Evolutionary conservation across 92 coral and sea anemone species (phyloP), one percentile per base, ranked within the genome.

Genomic region (Palythoa grandiflora): DNA sequence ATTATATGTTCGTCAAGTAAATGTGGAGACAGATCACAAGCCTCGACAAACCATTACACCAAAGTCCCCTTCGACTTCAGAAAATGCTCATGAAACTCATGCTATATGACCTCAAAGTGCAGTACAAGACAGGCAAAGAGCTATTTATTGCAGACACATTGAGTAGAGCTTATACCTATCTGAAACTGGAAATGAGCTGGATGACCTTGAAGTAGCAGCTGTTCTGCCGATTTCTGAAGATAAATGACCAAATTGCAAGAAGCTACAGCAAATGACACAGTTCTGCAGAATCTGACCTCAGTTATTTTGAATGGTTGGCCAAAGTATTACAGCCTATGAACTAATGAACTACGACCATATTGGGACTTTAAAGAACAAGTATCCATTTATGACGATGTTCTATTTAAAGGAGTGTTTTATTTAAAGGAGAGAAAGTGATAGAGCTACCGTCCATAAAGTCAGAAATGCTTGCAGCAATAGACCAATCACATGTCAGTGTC

Each of bases 21-120:
- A 47, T 19, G 91, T 88, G 53, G 68, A 88, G 68, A 88, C 80
- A 36, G 75, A 80, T 65, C 91, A 87, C 83, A 87, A 87, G 84
- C 89, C 85, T 50, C 80, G 55, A 50, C 87, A 88, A 88, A 71
- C 83, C 87, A 6, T 77, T 80, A 9, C 80, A 57, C 75, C 80
- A 87, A 79, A 71, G 86, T 35, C 87, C 91, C n/a, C 76, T 78
- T 61, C 76, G 91, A 53, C 83, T 80, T 9, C 83, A 80, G 74
- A 79, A 73, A 48, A 88, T 88, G 91, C 70, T 88, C 86, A 83
- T 88, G 51, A 79, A 84, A 51, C 78, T 79, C 48, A 83, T 78
- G 81, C 83, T 57, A 16, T 88, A 81, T 47, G 87, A 80, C 66
- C 78, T 88, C 0, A 53, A 77, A 39, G 68, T 81, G 53, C 37